Evolutionary conservation across 1,140 invertebrate genomes (phyloP), one percentile per base, ranked within the genome.

Genomic region (Drosophila miranda): DNA sequence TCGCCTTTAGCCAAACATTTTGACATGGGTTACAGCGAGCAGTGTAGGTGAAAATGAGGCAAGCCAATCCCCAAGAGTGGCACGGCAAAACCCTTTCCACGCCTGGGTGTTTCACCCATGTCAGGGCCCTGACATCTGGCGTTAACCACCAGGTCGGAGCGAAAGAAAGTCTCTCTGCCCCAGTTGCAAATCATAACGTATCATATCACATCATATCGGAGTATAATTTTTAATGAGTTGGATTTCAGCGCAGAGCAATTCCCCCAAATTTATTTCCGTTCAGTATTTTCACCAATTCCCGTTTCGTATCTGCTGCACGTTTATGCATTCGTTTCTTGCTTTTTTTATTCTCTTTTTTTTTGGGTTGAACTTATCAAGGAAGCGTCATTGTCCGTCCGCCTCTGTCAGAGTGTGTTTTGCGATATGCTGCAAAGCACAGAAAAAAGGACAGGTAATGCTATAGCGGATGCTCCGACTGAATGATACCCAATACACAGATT

Each of bases 21-120:
- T 84, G 81, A 84, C 81, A 84, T 77, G 80, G 77, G 80, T 80
- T 67, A 55, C 43, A 61, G 26, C 21, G 1, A 14, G 55, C 16
- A 68, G 71, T 84, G 80, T 75, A 80, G 81, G 76, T 69, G 76
- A 86, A 84, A 80, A 77, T 80, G 76, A 55, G 56, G 69, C 54
- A 50, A 45, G 43, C 41, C 46, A 48, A 43, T 48, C 44, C 45
- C 51, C 38, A 54, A n/a, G 61, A 53, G 45, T 68, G 49, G 14
- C 34, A 14, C 38, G 45, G 34, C 53, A n/a, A 48, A 46, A 58
- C 78, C 69, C 78, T 74, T 74, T 51, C 71, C 82, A 74, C 67
- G 78, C 68, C 78, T 84, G 80, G 80, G 80, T 84, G 80, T 84
- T 84, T 67, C 81, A 84, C 82, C 80, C 77, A 86, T 84, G 73